phyloP scores from a whole-genome alignment of 1,140 invertebrate genomes.

The Cardiocondyla obscurior region DNA sequence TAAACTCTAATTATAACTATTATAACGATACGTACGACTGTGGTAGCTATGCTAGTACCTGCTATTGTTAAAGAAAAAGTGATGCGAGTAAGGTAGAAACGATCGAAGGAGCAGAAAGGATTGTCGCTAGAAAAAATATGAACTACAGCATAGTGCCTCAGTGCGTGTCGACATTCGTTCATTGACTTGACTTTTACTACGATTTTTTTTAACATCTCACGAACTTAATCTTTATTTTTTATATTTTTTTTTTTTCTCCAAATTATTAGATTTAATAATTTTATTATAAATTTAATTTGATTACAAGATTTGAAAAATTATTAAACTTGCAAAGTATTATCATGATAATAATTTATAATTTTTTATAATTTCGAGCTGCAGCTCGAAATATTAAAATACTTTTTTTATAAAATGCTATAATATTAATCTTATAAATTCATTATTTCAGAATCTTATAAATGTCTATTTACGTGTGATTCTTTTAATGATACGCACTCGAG shows the following conservation, averaged over 20 bases:
- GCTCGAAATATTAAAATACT: background rate
- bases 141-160: constrained; percentile 11
- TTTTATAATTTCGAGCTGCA: no score
- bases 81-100: constrained; percentile 19
- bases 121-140: background rate
- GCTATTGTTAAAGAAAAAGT: constrained; percentile 82
- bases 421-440: background rate
- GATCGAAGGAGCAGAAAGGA: background rate
- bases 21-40: constrained; percentile 84
- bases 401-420: background rate
- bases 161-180: constrained; percentile 14
- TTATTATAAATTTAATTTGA: background rate
- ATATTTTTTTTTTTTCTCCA: background rate
- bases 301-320: background rate
- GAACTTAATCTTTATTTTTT: no score
- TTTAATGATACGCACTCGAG: constrained; percentile 36
- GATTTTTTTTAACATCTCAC: background rate
- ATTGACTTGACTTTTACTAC: background rate
- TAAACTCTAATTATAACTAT: constrained; percentile 83
- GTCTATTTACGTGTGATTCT: background rate
- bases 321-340: background rate
- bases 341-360: no score
- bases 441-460: background rate
- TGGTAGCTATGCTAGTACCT: constrained; percentile 85
- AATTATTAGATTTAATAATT: background rate